Evolutionary conservation across 2,888 invertebrate species (phyloP), one percentile per base, ranked within the genome.

Genomic region (Hemithea aestivaria): DNA sequence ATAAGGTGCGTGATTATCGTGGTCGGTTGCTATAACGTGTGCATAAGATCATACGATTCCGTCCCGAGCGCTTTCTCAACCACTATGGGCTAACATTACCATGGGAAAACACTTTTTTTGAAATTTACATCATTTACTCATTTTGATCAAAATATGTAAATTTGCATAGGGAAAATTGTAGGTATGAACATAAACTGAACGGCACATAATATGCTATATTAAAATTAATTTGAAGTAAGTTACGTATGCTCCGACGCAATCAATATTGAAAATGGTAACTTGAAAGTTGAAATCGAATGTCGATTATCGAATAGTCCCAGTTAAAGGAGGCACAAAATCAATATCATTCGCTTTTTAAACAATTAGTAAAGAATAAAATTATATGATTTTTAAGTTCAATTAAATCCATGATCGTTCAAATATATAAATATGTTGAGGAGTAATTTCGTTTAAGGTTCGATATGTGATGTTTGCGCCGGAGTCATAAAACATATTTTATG

Each of bases 401-500:
- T n/a, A 16, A 10, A 21, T 10, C 9, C 1, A 21, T 21, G 7
- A 3, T 31, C 6, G 27, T 10, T 10, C 10, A 23, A 1, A 11
- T 16, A 10, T 10, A 23, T 22, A 35, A 9, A 27, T 31, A 20
- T 21, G 10, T 8, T 20, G 7, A 35, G 12, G 21, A 21, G 24
- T n/a, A n/a, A n/a, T 40, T 40, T 41, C 27, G 40, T 46, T 36
- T 39, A 22, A 23, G 76, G 80, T 75, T 70, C 69, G 66, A 70
- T 73, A 66, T 77, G 74, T 75, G 79, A 79, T 76, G 80, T 76
- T 75, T 65, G 78, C 75, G 75, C 61, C 71, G 66, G 50, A 42
- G 76, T 53, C 77, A 69, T 85, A 85, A 85, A 87, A 84, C 65
- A 77, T 74, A 70, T 84, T 87, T 87, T 87, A 85, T 81, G 83